These are phyloP conservation scores for Schlechtendalia chinensis DNA, from an alignment of 1,140 invertebrate genomes.

Conservation along the genomic window DNA sequence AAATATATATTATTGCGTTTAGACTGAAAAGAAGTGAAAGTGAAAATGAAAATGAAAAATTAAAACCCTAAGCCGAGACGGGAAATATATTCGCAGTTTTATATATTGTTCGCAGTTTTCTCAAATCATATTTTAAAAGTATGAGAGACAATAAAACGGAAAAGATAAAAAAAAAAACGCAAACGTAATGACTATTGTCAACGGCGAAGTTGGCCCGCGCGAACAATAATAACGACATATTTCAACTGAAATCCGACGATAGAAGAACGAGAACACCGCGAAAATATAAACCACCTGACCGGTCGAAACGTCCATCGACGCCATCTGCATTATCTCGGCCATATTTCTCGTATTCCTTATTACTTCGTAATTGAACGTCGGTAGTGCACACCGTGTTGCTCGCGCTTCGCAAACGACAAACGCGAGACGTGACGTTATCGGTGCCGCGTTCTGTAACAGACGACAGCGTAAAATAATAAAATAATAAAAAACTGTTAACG, in stretches of 20 bases:
- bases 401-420: too few relatives aligned
- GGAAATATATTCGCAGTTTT: neutral
- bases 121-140: slow-evolving; percentile 19
- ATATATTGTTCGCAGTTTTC: neutral
- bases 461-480: too few relatives aligned
- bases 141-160: neutral
- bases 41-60: neutral
- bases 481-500: too few relatives aligned
- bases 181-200: neutral
- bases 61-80: neutral
- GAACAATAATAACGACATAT: slow-evolving; percentile 8
- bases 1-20: slow-evolving; percentile 23
- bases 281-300: too few relatives aligned
- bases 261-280: neutral
- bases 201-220: neutral
- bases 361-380: too few relatives aligned
- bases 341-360: neutral
- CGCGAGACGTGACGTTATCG: too few relatives aligned
- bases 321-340: neutral
- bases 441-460: too few relatives aligned
- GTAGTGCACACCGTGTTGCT: too few relatives aligned
- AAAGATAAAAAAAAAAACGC: neutral
- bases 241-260: neutral
- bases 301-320: too few relatives aligned
- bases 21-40: too few relatives aligned